Conservation (phyloP, 64 coral and sea anemone genomes). For the Catalaphyllia jardinei region DNA sequence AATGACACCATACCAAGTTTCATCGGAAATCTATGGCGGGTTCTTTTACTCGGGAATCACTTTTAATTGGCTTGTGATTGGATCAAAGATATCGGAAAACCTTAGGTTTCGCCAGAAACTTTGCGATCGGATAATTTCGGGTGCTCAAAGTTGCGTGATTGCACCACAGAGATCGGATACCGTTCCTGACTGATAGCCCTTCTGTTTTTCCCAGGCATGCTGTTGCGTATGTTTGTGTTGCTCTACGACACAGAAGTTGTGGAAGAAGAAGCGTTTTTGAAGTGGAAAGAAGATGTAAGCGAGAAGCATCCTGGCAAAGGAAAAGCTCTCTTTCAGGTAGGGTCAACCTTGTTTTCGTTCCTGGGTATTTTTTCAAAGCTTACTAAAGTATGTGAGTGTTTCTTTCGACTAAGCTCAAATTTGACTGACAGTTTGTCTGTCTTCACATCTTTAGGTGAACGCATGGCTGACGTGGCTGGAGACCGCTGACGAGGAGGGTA, state of each 20-base stretch:
- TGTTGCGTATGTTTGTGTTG: constrained; percentile 96
- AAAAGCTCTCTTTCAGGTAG: constrained; percentile 92
- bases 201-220: constrained; percentile 55
- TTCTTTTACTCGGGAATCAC: too few species aligned
- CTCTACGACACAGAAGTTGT: constrained; percentile 92
- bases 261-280: constrained; percentile 97
- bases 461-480: constrained; percentile 98
- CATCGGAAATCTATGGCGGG: too few species aligned
- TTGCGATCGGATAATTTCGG: too few species aligned
- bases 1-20: too few species aligned
- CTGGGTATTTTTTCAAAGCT: too few species aligned
- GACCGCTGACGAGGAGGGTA: constrained; percentile 97
- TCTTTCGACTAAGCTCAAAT: too few species aligned
- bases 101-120: too few species aligned
- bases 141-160: not conserved
- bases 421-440: too few species aligned
- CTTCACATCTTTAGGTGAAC: constrained; percentile 61
- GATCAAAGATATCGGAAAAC: too few species aligned
- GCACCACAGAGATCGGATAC: not conserved
- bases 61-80: not conserved
- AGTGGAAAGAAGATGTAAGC: constrained; percentile 98
- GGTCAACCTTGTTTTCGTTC: not conserved
- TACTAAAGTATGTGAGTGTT: too few species aligned
- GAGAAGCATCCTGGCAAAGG: constrained; percentile 96
- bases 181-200: not conserved